Conservation (phyloP, 2,888 invertebrate species). For the Tyria jacobaeae region DNA sequence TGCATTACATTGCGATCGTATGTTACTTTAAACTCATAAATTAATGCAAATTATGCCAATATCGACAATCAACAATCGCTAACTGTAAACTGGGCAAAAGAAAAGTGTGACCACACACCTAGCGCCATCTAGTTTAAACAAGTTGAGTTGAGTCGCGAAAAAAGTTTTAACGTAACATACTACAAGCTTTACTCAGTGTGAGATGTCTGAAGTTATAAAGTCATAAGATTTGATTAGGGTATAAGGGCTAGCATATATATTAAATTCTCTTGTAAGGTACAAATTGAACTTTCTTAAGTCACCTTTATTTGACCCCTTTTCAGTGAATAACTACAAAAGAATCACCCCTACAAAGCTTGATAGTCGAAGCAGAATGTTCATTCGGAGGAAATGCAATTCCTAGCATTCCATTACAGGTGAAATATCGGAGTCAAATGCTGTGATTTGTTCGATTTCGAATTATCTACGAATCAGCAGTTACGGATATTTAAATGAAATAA, state of each 20-base stretch:
- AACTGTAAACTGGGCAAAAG: too few relatives aligned
- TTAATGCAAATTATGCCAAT: not conserved
- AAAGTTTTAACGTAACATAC: too few relatives aligned
- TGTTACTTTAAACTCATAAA: not conserved
- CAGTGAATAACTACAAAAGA: not conserved
- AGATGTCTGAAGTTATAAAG: too few relatives aligned
- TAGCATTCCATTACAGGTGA: not conserved
- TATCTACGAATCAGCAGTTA: not conserved
- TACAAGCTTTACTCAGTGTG: too few relatives aligned
- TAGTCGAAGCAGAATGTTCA: constrained; percentile 1
- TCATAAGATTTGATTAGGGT: too few relatives aligned
- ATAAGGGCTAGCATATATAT: too few relatives aligned
- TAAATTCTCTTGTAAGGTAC: too few relatives aligned
- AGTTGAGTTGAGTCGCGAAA: too few relatives aligned
- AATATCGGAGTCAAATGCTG: not conserved
- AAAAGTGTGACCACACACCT: too few relatives aligned
- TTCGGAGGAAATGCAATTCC: not conserved
- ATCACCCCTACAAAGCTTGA: not conserved
- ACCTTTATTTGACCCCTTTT: not conserved
- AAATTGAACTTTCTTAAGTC: too few relatives aligned
- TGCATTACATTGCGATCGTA: constrained; percentile 12
- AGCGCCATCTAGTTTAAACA: too few relatives aligned
- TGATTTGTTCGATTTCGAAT: not conserved
- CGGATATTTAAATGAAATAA: not conserved
- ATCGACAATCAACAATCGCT: too few relatives aligned